Base-by-base conservation (phyloP, 2,113 vertebrate species). In the Leucosticte australis region DNA sequence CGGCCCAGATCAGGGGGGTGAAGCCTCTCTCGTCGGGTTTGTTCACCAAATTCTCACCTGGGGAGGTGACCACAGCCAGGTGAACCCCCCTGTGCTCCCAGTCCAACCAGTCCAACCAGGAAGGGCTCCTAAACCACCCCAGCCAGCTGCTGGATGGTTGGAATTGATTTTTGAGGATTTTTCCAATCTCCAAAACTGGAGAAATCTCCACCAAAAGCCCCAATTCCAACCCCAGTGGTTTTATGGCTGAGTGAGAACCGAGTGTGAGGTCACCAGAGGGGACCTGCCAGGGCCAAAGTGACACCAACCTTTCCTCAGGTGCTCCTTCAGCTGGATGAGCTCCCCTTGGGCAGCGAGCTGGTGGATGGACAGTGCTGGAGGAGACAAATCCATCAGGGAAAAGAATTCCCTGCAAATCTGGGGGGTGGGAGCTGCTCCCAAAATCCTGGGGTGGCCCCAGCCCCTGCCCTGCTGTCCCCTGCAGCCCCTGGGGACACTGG, bases 281-380 rank as follows among this genome's bases (percentile, higher is more conserved):
- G 50, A 47, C 33, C 47, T 41, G 69, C 39, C 35, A 30, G 44
- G 30, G 10, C 9, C 18, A 11, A 14, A 15, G 65, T 6, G 26
- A 13, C 81, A 63, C 81, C 5, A 15, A 84, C 99, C 99, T 98
- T 98, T 99, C 70, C 93, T 97, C 52, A 99, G 92, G 65, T 98
- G 98, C 64, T 98, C 97, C 31, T 98, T 98, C 53, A 99, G 97
- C 94, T 98, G 98, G 85, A 97, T 97, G 67, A 99, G 97, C 67
- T 99, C 99, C 5, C 99, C 99, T 44, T 99, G 99, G 30, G 99
- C 99, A 2, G 99, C 99, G 1, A 99, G 97, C 97, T 99, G 99
- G 95, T 99, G 99, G 95, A 99, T 97, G 59, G 99, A 57, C 56
- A 57, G 56, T 0, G 56, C 56, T 57, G 33, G 6, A 57, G 12